Base-by-base conservation (phyloP, 1,140 invertebrate species). In the Plutomurus gul region DNA sequence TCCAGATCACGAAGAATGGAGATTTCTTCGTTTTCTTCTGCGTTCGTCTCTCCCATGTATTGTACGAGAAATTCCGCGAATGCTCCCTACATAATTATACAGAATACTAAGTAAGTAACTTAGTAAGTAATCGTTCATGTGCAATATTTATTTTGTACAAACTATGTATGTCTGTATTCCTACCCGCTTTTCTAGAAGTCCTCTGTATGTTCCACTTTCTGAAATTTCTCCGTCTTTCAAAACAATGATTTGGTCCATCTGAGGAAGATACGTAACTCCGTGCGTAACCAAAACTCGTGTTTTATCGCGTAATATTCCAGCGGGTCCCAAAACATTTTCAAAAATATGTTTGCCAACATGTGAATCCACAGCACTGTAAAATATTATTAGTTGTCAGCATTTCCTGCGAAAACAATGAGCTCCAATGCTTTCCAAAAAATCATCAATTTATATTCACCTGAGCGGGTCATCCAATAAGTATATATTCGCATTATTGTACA, bases 381-480 rank as follows among this genome's bases (percentile, higher is more conserved):
- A n/a, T n/a, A n/a, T n/a, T n/a, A n/a, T n/a, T n/a, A n/a, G n/a
- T n/a, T n/a, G n/a, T n/a, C n/a, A n/a, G n/a, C n/a, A n/a, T n/a
- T n/a, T n/a, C n/a, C n/a, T n/a, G n/a, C n/a, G n/a, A n/a, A n/a
- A n/a, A n/a, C n/a, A n/a, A n/a, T n/a, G n/a, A n/a, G n/a, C n/a
- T n/a, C n/a, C n/a, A n/a, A n/a, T n/a, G n/a, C n/a, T n/a, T n/a
- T n/a, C n/a, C n/a, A n/a, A n/a, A n/a, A n/a, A n/a, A n/a, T n/a
- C n/a, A n/a, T n/a, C n/a, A n/a, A n/a, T n/a, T n/a, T n/a, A n/a
- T n/a, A n/a, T n/a, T n/a, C n/a, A n/a, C n/a, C 88, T 88, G 1
- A 92, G 86, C 7, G 90, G 89, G 84, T 92, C 91, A 85, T 92
- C 91, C 75, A 92, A 85, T n/a, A 89, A 84, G 80, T 88, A 89